Conservation (phyloP, 2,888 invertebrate species). For the Stenodera caucasica region DNA sequence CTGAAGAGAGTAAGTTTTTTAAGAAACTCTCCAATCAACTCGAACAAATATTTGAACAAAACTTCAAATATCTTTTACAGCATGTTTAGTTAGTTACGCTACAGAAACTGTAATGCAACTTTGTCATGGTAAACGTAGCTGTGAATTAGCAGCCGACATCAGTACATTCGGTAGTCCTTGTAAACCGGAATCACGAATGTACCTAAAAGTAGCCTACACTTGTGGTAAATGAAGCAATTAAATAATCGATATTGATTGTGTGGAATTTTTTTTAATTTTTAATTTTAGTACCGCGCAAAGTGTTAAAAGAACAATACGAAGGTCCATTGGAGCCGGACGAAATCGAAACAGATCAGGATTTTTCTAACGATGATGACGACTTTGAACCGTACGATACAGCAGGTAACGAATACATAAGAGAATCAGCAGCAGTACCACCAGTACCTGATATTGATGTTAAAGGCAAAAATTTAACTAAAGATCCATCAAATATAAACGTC, state of each 20-base stretch:
- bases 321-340: conserved; percentile 79
- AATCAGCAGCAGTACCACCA: conserved; percentile 62
- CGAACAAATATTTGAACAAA: not conserved
- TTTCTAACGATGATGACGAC: conserved; percentile 57
- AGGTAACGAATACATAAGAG: conserved; percentile 61
- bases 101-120: conserved; percentile 86
- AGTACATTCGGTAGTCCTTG: conserved; percentile 84
- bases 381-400: conserved; percentile 56
- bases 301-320: conserved; percentile 80
- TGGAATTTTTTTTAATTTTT: not conserved
- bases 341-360: conserved; percentile 54
- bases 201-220: conserved; percentile 84
- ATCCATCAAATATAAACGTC: conserved; percentile 42
- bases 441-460: conserved; percentile 57
- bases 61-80: conserved; percentile 58
- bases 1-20: conserved; percentile 79
- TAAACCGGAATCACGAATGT: conserved; percentile 76
- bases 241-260: not conserved
- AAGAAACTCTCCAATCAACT: too few relatives aligned
- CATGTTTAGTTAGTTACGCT: conserved; percentile 84
- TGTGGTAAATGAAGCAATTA: conserved; percentile 67
- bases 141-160: conserved; percentile 77
- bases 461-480: conserved; percentile 49
- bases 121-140: conserved; percentile 81
- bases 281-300: conserved; percentile 77